Percentiles rank a stretch among this genome's conserved stretches.
Evolutionary conservation across 2,797 vertebrate genomes (phyloP).

Genomic region (Balearica regulorum): DNA sequence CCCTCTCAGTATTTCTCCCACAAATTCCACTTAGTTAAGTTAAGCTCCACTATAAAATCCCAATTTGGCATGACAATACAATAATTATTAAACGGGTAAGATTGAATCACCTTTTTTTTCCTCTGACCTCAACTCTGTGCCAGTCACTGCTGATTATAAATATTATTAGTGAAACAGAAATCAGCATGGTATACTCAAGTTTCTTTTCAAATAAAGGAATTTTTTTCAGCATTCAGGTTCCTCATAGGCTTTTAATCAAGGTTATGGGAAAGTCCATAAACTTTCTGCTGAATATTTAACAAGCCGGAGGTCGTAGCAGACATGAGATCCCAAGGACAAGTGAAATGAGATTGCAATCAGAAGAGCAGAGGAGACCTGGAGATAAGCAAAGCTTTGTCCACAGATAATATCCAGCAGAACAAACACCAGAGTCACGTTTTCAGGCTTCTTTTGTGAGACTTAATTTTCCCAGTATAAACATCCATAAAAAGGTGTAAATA

Average conservation of each 20-base stretch:
- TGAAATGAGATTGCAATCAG: slow-evolving; percentile 75
- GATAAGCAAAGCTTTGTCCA: slow-evolving; percentile 70
- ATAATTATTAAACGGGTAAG: slow-evolving; percentile 2
- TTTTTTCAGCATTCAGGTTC: slow-evolving; percentile 65
- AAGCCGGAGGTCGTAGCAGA: slow-evolving; percentile 67
- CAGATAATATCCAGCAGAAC: slow-evolving; percentile 65
- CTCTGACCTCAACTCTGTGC: not conserved
- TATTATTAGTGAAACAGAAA: slow-evolving; percentile 60
- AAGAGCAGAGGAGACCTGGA: slow-evolving; percentile 51
- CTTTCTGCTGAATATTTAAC: slow-evolving; percentile 76
- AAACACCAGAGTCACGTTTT: slow-evolving; percentile 54
- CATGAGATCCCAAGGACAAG: slow-evolving; percentile 70
- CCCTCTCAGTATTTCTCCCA: not conserved
- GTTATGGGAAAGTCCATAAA: slow-evolving; percentile 74
- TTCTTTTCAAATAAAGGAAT: slow-evolving; percentile 40
- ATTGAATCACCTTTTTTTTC: slow-evolving; percentile 19
- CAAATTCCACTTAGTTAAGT: not conserved
- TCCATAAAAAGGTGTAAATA: slow-evolving; percentile 52
- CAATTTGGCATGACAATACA: not conserved
- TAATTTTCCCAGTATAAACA: slow-evolving; percentile 59
- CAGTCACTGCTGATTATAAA: slow-evolving; percentile 63
- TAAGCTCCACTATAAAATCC: not conserved
- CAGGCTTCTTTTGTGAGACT: slow-evolving; percentile 35
- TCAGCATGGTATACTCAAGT: slow-evolving; percentile 37
- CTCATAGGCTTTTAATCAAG: slow-evolving; percentile 73